A percentile compares a stretch with the other conserved stretches of the same genome.
Conservation (phyloP, 2,888 invertebrate genomes). For the Pammene fasciana region DNA sequence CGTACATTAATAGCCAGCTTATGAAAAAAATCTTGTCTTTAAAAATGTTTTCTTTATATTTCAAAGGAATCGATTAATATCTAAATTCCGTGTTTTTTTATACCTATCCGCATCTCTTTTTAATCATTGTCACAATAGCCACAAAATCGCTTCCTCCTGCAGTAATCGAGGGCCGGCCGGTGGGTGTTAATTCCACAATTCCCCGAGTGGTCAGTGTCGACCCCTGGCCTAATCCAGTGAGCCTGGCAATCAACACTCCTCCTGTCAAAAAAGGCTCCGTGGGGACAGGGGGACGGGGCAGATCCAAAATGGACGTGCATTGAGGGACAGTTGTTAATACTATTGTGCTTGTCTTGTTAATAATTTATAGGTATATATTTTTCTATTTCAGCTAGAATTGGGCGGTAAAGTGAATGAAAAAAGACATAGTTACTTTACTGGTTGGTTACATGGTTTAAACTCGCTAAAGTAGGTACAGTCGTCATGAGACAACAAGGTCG, state of each 20-base stretch:
- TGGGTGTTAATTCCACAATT: conserved; percentile 71
- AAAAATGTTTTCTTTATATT: no score
- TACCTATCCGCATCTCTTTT: background rate
- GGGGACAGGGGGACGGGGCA: conserved; percentile 50
- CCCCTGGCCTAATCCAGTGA: conserved; percentile 73
- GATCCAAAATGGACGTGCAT: conserved; percentile 55
- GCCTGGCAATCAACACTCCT: conserved; percentile 78
- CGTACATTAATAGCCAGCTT: no score
- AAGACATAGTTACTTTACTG: no score
- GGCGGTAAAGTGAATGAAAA: no score
- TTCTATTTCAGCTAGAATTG: no score
- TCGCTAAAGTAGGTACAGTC: no score
- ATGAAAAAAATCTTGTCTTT: no score
- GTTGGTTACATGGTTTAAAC: no score
- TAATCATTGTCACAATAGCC: conserved; percentile 14
- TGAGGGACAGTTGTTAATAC: conserved; percentile 26
- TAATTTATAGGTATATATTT: background rate
- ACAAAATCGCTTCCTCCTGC: conserved; percentile 33
- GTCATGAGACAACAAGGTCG: no score
- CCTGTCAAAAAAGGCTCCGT: conserved; percentile 51
- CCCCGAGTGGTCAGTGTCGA: conserved; percentile 69
- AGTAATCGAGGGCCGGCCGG: conserved; percentile 41
- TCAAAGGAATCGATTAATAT: background rate
- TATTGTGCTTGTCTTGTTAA: background rate
- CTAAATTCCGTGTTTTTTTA: background rate